phyloP scores from a whole-genome alignment of 1,140 invertebrate genomes.

The Anoplolepis gracilipes region DNA sequence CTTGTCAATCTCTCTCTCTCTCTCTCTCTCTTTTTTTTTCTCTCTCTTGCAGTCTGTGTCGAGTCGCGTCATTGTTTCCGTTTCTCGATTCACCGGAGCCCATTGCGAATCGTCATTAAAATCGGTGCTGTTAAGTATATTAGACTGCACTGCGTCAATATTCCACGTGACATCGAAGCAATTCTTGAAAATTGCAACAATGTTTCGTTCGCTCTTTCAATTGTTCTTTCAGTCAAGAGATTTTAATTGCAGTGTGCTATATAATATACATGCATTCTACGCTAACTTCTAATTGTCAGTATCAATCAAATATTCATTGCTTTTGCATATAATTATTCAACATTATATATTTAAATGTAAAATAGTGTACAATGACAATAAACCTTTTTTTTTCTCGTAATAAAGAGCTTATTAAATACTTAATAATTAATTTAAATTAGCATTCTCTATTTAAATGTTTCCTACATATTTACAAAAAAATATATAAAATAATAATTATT shows the following conservation, averaged over 20 bases:
- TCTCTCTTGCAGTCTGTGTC: background rate
- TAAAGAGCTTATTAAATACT: background rate
- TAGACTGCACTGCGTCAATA: constrained; percentile 15
- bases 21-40: constrained; percentile 65
- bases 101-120: constrained; percentile 65
- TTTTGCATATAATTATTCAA: background rate
- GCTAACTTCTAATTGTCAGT: background rate
- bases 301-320: background rate
- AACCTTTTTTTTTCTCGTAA: background rate
- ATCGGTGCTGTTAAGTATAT: constrained; percentile 60
- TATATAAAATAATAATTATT: background rate
- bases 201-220: background rate
- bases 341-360: background rate
- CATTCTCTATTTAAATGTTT: background rate
- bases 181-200: background rate
- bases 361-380: background rate
- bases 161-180: background rate
- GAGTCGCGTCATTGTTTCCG: constrained; percentile 71
- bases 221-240: background rate
- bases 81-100: constrained; percentile 57
- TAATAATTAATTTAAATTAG: background rate
- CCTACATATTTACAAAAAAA: too few relatives aligned
- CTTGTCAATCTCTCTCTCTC: constrained; percentile 73
- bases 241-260: background rate
- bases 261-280: background rate